phyloP scores from a whole-genome alignment of 2,888 invertebrate species.

The Linnaemya vulpina region DNA sequence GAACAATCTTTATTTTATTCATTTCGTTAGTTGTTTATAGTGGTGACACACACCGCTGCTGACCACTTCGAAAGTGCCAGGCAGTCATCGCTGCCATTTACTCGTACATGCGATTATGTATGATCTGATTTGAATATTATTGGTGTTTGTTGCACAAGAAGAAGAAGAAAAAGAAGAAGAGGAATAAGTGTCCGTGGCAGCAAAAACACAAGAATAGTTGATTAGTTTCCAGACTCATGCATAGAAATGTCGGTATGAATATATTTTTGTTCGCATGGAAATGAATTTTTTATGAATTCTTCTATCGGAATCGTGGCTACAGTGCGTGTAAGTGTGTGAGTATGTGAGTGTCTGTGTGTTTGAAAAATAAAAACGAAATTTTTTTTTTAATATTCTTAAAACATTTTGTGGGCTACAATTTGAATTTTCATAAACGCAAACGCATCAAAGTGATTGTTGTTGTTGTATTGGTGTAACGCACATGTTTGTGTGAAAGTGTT shows the following conservation, averaged over 20 bases:
- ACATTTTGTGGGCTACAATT: neutral
- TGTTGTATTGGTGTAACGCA: neutral
- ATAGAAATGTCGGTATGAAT: neutral
- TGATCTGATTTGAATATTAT: constrained; percentile 55
- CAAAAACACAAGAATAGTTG: constrained; percentile 11
- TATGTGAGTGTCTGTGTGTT: neutral
- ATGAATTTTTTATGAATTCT: constrained; percentile 32
- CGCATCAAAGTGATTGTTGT: neutral
- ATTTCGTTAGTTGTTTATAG: constrained; percentile 27
- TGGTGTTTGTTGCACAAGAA: constrained; percentile 13
- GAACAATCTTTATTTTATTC: constrained; percentile 40
- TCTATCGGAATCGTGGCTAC: constrained; percentile 10
- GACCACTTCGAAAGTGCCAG: constrained; percentile 1
- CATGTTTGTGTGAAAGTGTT: constrained; percentile 40
- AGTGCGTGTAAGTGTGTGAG: neutral
- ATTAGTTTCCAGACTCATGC: constrained; percentile 26
- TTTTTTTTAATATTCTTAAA: constrained; percentile 24
- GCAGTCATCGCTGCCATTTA: neutral
- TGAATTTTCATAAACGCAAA: constrained; percentile 7
- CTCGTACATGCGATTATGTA: neutral
- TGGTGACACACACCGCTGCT: constrained; percentile 21
- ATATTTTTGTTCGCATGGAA: neutral
- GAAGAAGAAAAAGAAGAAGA: neutral
- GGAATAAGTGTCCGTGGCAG: too few relatives aligned
- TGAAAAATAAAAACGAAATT: neutral